A percentile compares a stretch with the other conserved stretches of the same genome.
Evolutionary conservation across 2,888 invertebrate genomes (phyloP).

Genomic region (Oscheius myriophilus): DNA sequence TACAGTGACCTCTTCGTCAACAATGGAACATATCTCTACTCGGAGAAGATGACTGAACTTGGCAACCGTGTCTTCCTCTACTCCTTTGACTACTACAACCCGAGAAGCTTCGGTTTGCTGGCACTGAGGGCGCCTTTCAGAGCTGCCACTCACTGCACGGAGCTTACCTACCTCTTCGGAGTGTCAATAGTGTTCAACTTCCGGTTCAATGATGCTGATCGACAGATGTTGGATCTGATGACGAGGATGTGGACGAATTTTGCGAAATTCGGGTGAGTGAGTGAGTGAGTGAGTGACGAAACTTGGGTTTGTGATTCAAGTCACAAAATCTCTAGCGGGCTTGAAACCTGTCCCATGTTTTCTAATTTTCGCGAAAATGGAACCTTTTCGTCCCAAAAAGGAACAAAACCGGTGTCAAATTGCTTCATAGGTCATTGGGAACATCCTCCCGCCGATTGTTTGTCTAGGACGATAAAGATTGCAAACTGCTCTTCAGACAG

Average conservation of each 20-base stretch:
- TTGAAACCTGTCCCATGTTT: background rate
- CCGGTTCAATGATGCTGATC: slow-evolving; percentile 55
- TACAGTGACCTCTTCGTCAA: slow-evolving; percentile 60
- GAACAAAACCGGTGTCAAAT: slow-evolving; percentile 5
- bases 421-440: background rate
- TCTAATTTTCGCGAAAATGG: background rate
- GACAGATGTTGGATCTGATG: slow-evolving; percentile 58
- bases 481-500: background rate
- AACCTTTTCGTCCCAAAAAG: background rate
- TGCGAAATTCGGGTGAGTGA: slow-evolving; percentile 60
- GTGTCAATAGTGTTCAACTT: slow-evolving; percentile 62
- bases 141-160: slow-evolving; percentile 62
- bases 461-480: background rate
- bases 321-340: too few relatives aligned
- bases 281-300: too few relatives aligned
- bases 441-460: background rate
- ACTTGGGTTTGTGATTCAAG: too few relatives aligned
- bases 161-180: slow-evolving; percentile 65
- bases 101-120: slow-evolving; percentile 58
- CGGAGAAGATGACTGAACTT: slow-evolving; percentile 51
- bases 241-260: slow-evolving; percentile 67
- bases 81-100: slow-evolving; percentile 61
- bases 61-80: slow-evolving; percentile 57
- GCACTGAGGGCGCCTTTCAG: slow-evolving; percentile 58
- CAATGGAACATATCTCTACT: slow-evolving; percentile 52